Percentiles rank a stretch among this genome's conserved stretches.
These are phyloP conservation scores for Frieseomelitta varia DNA, from an alignment of 1,140 invertebrate species.

Conservation along the genomic window DNA sequence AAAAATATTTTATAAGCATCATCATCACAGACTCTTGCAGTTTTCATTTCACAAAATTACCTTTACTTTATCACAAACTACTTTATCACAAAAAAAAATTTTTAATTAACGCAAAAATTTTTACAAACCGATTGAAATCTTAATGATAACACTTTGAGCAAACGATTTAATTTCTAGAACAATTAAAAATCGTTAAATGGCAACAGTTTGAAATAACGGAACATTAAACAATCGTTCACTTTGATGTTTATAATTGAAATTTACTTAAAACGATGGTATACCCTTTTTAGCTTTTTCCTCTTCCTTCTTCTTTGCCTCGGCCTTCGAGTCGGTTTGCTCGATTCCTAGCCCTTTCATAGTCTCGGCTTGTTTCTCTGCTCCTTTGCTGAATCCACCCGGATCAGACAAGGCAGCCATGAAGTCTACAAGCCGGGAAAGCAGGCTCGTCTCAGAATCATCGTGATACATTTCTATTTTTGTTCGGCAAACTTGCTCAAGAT, in stretches of 20 bases:
- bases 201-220: neutral
- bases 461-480: conserved; percentile 46
- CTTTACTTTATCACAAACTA: neutral
- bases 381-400: conserved; percentile 93
- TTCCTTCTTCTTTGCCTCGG: conserved; percentile 78
- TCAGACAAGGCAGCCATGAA: conserved; percentile 99
- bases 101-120: neutral
- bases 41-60: neutral
- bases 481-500: neutral
- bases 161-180: neutral
- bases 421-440: conserved; percentile 83
- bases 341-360: conserved; percentile 86
- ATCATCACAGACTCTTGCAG: neutral
- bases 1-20: too few relatives aligned
- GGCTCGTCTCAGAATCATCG: conserved; percentile 14
- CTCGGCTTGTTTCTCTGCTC: conserved; percentile 89
- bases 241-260: neutral
- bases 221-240: neutral
- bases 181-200: neutral
- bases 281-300: conserved; percentile 76
- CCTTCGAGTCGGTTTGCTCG: conserved; percentile 78
- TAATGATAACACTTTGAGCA: neutral
- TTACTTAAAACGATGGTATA: conserved; percentile 22
- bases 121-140: too few relatives aligned
- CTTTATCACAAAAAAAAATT: neutral